Conservation (phyloP, 2,888 invertebrate species). For the Amitus sp. region DNA sequence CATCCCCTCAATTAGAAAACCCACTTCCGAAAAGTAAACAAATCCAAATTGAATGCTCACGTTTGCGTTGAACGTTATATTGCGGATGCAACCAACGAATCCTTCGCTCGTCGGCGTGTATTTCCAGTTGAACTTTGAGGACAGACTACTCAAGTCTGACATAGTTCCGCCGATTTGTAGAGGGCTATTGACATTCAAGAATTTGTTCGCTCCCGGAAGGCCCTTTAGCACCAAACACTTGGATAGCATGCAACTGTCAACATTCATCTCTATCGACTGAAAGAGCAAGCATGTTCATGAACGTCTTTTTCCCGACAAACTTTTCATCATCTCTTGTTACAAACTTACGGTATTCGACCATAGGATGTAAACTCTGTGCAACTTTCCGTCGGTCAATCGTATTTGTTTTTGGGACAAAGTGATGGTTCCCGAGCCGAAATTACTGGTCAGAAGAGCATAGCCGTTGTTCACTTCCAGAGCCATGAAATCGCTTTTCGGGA, state of each 20-base stretch:
- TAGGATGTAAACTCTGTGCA: slow-evolving; percentile 82
- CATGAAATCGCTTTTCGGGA: slow-evolving; percentile 87
- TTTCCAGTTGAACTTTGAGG: slow-evolving; percentile 75
- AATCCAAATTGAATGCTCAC: slow-evolving; percentile 61
- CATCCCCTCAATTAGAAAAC: not conserved
- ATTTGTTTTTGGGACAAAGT: slow-evolving; percentile 76
- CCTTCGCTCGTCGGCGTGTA: slow-evolving; percentile 76
- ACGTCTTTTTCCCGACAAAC: not conserved
- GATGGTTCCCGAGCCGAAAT: slow-evolving; percentile 87
- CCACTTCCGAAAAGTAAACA: not conserved
- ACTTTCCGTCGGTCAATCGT: slow-evolving; percentile 83
- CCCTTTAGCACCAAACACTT: slow-evolving; percentile 78
- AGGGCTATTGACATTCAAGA: slow-evolving; percentile 86
- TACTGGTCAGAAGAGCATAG: slow-evolving; percentile 83
- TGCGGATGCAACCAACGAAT: slow-evolving; percentile 91
- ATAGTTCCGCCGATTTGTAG: slow-evolving; percentile 86
- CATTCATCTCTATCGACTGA: slow-evolving; percentile 78
- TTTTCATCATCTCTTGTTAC: not conserved
- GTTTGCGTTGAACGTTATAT: slow-evolving; percentile 85
- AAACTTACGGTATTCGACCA: slow-evolving; percentile 66
- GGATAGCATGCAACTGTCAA: slow-evolving; percentile 78
- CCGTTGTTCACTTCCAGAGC: slow-evolving; percentile 87
- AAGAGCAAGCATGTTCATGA: not conserved
- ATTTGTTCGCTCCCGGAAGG: slow-evolving; percentile 77
- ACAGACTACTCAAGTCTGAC: slow-evolving; percentile 73